phyloP scores from a whole-genome alignment of 2,888 invertebrate genomes.

The Melangyna quadrimaculata region DNA sequence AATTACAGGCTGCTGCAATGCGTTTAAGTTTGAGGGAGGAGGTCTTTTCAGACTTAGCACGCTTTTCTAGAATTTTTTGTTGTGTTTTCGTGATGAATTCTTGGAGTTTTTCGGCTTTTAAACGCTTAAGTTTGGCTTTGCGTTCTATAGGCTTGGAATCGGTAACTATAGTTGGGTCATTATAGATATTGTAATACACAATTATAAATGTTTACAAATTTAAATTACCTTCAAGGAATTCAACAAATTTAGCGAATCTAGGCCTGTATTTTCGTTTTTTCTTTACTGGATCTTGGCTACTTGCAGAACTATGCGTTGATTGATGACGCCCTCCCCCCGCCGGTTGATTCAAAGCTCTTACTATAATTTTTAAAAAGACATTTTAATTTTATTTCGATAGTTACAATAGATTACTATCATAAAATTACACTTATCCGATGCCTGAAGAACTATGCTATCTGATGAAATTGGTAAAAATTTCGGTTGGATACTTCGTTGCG shows the following conservation, averaged over 20 bases:
- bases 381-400: background rate
- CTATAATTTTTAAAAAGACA: conserved; percentile 1
- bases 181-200: conserved; percentile 28
- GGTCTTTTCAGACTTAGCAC: conserved; percentile 71
- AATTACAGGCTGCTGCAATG: background rate
- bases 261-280: conserved; percentile 74
- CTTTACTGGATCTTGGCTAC: conserved; percentile 72
- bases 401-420: background rate
- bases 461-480: conserved; percentile 50
- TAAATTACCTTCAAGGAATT: conserved; percentile 85
- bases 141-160: conserved; percentile 84
- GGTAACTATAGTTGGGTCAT: conserved; percentile 83
- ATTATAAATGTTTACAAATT: no score
- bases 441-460: conserved; percentile 34
- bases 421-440: conserved; percentile 21
- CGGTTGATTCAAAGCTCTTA: conserved; percentile 30
- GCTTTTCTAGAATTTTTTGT: conserved; percentile 75
- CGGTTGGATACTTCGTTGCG: conserved; percentile 64
- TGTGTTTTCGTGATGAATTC: conserved; percentile 84
- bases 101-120: conserved; percentile 86
- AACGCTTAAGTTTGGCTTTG: conserved; percentile 86
- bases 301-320: conserved; percentile 76
- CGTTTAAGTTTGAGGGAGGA: conserved; percentile 35
- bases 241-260: conserved; percentile 84
- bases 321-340: conserved; percentile 73